A percentile compares a stretch with the other conserved stretches of the same genome.
These are phyloP conservation scores for Rattus rattus DNA, from an alignment of 2,113 vertebrate species.

Conservation along the genomic window DNA sequence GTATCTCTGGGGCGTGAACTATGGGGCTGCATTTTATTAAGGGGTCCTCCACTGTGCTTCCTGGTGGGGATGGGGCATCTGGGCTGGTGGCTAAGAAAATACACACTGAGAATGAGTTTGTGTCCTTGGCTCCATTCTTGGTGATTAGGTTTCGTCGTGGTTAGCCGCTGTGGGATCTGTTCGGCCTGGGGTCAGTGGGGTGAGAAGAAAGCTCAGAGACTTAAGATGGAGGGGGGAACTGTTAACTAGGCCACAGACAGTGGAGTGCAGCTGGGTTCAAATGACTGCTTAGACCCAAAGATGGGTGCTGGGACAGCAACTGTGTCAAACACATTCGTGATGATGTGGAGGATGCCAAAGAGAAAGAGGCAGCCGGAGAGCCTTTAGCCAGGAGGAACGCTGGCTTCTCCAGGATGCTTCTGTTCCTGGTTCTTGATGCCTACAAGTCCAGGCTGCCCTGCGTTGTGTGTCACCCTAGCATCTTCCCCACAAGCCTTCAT, in stretches of 20 bases:
- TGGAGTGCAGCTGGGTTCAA: background rate
- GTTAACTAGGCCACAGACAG: background rate
- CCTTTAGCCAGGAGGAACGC: background rate
- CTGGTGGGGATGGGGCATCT: background rate
- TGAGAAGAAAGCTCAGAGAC: background rate
- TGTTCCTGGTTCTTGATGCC: background rate
- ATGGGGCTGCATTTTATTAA: too few species aligned
- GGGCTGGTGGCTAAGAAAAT: background rate
- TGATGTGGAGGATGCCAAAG: background rate
- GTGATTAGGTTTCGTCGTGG: background rate
- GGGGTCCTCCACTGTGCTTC: background rate
- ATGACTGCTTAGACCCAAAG: background rate
- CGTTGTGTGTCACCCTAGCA: rapidly evolving
- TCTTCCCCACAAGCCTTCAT: background rate
- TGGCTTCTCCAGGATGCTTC: background rate
- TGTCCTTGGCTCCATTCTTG: background rate
- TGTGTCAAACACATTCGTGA: background rate
- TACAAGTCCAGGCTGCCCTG: background rate
- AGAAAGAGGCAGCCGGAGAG: background rate
- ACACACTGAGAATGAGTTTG: background rate
- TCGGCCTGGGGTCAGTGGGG: background rate
- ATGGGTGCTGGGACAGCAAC: background rate
- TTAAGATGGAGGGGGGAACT: background rate
- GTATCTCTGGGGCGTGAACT: background rate
- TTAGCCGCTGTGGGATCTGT: background rate